Evolutionary conservation across 2,888 invertebrate genomes (phyloP).

Genomic region (Caenorhabditis sp.): DNA sequence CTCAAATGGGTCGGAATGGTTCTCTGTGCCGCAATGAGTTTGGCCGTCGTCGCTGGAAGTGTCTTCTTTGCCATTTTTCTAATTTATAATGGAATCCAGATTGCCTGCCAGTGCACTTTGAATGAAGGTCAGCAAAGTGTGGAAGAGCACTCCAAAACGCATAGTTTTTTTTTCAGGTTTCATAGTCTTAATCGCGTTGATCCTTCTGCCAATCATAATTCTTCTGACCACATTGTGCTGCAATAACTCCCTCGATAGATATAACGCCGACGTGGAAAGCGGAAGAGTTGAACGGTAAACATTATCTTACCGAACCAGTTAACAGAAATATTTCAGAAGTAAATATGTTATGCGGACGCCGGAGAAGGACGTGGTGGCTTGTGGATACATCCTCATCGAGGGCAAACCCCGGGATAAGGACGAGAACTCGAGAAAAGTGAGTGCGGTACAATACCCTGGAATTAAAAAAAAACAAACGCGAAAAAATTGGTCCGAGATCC

Average conservation of each 20-base stretch:
- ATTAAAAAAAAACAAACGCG: background rate
- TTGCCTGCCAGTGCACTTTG: constrained; percentile 67
- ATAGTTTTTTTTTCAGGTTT: constrained; percentile 18
- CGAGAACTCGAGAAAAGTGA: constrained; percentile 53
- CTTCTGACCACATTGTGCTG: constrained; percentile 69
- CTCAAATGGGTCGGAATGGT: constrained; percentile 66
- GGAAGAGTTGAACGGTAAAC: constrained; percentile 54
- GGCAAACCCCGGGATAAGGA: constrained; percentile 48
- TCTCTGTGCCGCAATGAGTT: constrained; percentile 59
- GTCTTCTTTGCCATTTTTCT: constrained; percentile 68
- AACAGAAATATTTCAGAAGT: constrained; percentile 44
- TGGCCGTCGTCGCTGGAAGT: constrained; percentile 62
- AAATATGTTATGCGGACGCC: constrained; percentile 62
- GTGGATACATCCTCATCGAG: constrained; percentile 66
- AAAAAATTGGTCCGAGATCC: background rate
- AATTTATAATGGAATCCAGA: constrained; percentile 68
- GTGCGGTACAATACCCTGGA: background rate
- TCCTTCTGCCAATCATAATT: constrained; percentile 59
- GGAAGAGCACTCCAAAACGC: background rate
- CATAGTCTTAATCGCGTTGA: constrained; percentile 46
- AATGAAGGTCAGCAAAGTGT: too few species aligned
- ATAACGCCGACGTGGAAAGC: constrained; percentile 63
- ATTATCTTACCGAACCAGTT: background rate
- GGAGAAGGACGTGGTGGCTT: constrained; percentile 60
- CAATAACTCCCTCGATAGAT: constrained; percentile 69